Evolutionary conservation across 2,113 vertebrate species (phyloP).

Genomic region (Benthochromis sp.): DNA sequence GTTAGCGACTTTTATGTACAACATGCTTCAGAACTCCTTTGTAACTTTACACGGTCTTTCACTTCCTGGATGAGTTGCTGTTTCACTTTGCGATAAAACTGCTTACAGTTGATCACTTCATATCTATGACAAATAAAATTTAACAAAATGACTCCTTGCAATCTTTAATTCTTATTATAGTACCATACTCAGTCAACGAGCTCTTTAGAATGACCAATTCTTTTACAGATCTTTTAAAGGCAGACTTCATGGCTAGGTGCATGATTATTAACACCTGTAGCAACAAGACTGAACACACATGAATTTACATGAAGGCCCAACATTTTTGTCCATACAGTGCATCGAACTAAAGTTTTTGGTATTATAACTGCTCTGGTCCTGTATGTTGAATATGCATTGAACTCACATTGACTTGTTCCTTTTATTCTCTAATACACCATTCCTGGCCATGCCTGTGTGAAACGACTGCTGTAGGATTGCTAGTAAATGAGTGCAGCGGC

Average conservation of each 20-base stretch:
- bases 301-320: neutral
- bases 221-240: neutral
- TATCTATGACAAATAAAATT: neutral
- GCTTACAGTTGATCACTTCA: neutral
- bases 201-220: neutral
- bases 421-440: neutral
- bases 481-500: neutral
- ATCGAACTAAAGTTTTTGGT: neutral
- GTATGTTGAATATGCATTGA: constrained; percentile 15
- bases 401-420: neutral
- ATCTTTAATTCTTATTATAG: neutral
- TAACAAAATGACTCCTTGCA: neutral
- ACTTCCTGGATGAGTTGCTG: neutral
- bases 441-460: neutral
- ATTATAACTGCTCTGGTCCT: neutral
- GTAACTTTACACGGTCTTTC: neutral
- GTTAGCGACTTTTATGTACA: neutral
- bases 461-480: neutral
- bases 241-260: neutral
- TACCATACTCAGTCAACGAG: neutral
- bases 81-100: neutral
- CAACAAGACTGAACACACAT: neutral
- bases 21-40: neutral
- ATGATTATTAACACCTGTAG: neutral
- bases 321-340: neutral